Percentiles rank a stretch among this genome's conserved stretches.
phyloP scores from a whole-genome alignment of 2,797 vertebrate genomes.

The Zonotrichia albicollis region DNA sequence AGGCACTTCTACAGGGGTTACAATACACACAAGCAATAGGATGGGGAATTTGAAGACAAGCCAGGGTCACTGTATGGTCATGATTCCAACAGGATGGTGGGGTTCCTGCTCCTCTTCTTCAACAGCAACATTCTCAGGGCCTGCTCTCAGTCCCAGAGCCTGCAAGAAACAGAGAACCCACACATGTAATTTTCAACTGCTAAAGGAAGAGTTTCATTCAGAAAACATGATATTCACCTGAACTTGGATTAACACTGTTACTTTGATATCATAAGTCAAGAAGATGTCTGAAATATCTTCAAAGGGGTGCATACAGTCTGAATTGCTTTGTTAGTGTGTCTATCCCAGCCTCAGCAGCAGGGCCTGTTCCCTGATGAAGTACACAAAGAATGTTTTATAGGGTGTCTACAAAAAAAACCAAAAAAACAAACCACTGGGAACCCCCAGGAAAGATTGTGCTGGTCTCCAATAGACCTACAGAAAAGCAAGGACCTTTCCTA shows the following conservation, averaged over 20 bases:
- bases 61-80: not conserved
- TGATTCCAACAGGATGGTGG: not conserved
- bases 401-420: not conserved
- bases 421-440: rapidly evolving
- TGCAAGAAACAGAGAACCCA: slow-evolving; percentile 14
- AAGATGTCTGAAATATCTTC: not conserved
- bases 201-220: not conserved
- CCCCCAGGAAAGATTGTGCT: not conserved
- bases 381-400: not conserved
- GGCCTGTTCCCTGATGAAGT: not conserved
- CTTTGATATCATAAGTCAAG: not conserved
- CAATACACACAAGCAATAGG: slow-evolving; percentile 28
- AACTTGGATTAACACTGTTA: not conserved
- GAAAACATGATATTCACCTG: not conserved
- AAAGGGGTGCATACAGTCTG: rapidly evolving
- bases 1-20: slow-evolving; percentile 28
- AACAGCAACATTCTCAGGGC: not conserved
- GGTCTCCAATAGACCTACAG: not conserved
- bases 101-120: not conserved
- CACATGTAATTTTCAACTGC: rapidly evolving
- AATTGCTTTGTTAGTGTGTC: not conserved
- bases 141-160: not conserved
- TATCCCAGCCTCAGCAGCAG: not conserved
- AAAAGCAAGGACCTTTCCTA: not conserved
- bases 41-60: not conserved